phyloP scores from a whole-genome alignment of 2,113 vertebrate species.

The Rostratula benghalensis region DNA sequence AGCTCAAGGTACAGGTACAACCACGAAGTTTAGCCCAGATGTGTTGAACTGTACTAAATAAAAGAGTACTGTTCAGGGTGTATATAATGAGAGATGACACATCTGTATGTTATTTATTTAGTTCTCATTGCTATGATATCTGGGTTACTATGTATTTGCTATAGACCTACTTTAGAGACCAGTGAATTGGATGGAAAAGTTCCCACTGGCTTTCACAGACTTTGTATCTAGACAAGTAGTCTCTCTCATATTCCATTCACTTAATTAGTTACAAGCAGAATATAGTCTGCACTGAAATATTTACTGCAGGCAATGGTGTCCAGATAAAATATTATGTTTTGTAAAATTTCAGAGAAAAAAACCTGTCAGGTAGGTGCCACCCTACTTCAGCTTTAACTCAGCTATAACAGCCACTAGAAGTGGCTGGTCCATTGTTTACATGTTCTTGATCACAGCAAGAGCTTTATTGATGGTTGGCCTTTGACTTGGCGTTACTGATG shows the following conservation, averaged over 20 bases:
- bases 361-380: not conserved
- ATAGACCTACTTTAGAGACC: not conserved
- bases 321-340: not conserved
- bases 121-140: not conserved
- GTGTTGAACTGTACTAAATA: not conserved
- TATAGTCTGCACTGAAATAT: not conserved
- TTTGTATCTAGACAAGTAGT: not conserved
- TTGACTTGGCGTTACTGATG: slow-evolving; percentile 50
- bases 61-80: not conserved
- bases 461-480: slow-evolving; percentile 58
- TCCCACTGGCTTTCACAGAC: not conserved
- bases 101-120: not conserved
- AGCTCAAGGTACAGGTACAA: not conserved
- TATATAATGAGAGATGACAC: not conserved
- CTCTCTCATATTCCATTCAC: not conserved
- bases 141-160: not conserved
- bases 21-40: not conserved
- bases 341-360: not conserved
- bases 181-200: not conserved
- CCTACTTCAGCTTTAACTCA: not conserved
- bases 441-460: slow-evolving; percentile 39
- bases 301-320: not conserved
- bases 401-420: not conserved
- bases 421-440: slow-evolving; percentile 37
- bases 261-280: not conserved